A percentile compares a stretch with the other conserved stretches of the same genome.
Conservation (phyloP, 2,888 invertebrate species). For the Dorcus parallelipipedus region DNA sequence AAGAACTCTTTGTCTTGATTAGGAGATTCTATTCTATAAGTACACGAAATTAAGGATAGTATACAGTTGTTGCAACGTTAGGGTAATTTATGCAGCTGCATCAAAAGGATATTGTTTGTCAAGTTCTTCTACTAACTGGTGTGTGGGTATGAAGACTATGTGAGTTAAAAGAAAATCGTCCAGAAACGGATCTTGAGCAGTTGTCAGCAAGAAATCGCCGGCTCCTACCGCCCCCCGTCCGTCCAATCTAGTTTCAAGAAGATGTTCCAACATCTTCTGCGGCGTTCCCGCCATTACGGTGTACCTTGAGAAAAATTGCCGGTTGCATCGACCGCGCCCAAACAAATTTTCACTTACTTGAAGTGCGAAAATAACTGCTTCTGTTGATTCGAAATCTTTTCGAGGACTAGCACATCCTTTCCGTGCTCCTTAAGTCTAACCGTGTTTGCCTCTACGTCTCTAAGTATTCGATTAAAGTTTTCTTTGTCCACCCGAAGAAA, state of each 20-base stretch:
- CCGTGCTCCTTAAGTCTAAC: conserved; percentile 80
- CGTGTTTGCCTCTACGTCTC: conserved; percentile 86
- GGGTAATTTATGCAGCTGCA: background rate
- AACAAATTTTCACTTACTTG: conserved; percentile 54
- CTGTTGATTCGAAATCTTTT: conserved; percentile 62
- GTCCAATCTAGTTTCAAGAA: conserved; percentile 75
- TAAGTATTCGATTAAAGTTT: conserved; percentile 76
- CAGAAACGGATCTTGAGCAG: conserved; percentile 66
- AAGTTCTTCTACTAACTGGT: conserved; percentile 69
- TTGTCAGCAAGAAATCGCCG: conserved; percentile 44
- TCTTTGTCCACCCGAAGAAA: conserved; percentile 81
- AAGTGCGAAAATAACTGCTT: conserved; percentile 57
- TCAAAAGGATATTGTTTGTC: conserved; percentile 74
- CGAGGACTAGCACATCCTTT: conserved; percentile 76
- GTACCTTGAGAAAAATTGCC: conserved; percentile 54
- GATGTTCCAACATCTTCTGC: conserved; percentile 81
- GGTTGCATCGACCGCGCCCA: background rate
- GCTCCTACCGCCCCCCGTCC: conserved; percentile 54
- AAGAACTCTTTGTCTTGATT: conserved; percentile 65
- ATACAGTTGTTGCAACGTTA: background rate
- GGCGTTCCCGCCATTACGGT: conserved; percentile 85
- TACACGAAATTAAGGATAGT: conserved; percentile 50
- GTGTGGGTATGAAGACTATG: conserved; percentile 77
- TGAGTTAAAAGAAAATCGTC: conserved; percentile 82
- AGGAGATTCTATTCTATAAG: conserved; percentile 57